These are phyloP conservation scores for Cryptocheilus praepositus DNA, from an alignment of 2,888 invertebrate genomes.

Conservation along the genomic window DNA sequence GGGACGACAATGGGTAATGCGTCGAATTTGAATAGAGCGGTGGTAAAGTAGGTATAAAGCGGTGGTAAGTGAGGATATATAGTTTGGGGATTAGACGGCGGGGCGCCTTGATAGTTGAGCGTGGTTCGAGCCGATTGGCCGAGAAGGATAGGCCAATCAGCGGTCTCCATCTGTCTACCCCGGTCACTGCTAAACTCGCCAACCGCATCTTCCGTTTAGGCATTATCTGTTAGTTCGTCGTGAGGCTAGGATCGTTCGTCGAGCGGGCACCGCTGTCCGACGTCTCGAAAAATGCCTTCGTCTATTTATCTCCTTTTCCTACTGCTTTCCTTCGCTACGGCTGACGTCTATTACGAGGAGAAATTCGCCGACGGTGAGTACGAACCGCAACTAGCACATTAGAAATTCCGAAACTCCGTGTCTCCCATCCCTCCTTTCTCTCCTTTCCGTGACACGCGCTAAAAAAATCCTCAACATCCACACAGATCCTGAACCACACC, in stretches of 20 bases:
- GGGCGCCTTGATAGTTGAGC: conserved; percentile 76
- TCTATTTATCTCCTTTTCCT: conserved; percentile 79
- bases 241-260: conserved; percentile 61
- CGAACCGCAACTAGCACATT: no score
- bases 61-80: conserved; percentile 27
- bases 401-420: no score
- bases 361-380: conserved; percentile 88
- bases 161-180: conserved; percentile 83
- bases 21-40: no score
- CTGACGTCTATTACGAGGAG: conserved; percentile 87
- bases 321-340: conserved; percentile 79
- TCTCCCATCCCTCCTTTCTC: not conserved
- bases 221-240: conserved; percentile 73
- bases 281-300: conserved; percentile 76
- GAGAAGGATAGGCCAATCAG: conserved; percentile 77
- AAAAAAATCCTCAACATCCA: conserved; percentile 38
- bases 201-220: conserved; percentile 43
- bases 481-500: conserved; percentile 53
- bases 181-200: conserved; percentile 67
- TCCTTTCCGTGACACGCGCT: not conserved
- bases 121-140: conserved; percentile 82
- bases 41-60: no score
- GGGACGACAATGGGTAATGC: no score
- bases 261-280: conserved; percentile 56
- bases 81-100: conserved; percentile 37